Evolutionary conservation across 1,140 invertebrate genomes (phyloP), one percentile per base, ranked within the genome.

Genomic region (Aphaenogaster floridana): DNA sequence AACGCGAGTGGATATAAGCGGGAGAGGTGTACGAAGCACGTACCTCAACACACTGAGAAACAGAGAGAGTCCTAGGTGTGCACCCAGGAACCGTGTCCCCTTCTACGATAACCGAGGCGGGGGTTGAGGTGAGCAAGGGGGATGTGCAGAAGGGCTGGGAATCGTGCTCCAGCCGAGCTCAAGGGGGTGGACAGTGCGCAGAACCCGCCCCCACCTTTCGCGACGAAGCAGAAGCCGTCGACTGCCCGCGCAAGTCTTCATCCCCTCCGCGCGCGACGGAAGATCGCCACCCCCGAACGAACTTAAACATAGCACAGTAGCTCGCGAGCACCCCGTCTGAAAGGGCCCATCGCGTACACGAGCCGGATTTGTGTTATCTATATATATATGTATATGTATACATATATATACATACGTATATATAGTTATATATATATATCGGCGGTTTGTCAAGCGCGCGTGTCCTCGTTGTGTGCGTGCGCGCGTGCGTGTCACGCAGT

Each of bases 301-400:
- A 86, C 93, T 94, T 93, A 93, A 93, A 95, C 93, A 95, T 94
- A 95, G 93, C 91, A 94, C 95, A 95, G 95, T 95, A 95, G 95
- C 94, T 95, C 92, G 91, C 93, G 94, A 93, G 94, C 93, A 93
- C 90, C 92, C 91, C 89, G 83, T 88, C 92, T 92, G 93, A 89
- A 93, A 94, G 94, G 95, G 93, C 91, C 92, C 80, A 69, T 74
- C 86, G 88, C 90, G 91, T 91, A 88, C 86, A 84, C 76, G 84
- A 89, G 63, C 79, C 80, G 69, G 57, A 84, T 42, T 84, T 84
- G 68, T 80, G 61, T 83, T 83, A 83, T 28, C 15, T 36, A 72
- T 21, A 83, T 84, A 81, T 21, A 59, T 74, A 83, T 72, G 21
- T 72, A 5, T 83, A 21, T 59, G 13, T 45, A 69, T 17, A 28